Evolutionary conservation across 2,797 vertebrate genomes (phyloP).

Genomic region (Atherinosoma microstoma): DNA sequence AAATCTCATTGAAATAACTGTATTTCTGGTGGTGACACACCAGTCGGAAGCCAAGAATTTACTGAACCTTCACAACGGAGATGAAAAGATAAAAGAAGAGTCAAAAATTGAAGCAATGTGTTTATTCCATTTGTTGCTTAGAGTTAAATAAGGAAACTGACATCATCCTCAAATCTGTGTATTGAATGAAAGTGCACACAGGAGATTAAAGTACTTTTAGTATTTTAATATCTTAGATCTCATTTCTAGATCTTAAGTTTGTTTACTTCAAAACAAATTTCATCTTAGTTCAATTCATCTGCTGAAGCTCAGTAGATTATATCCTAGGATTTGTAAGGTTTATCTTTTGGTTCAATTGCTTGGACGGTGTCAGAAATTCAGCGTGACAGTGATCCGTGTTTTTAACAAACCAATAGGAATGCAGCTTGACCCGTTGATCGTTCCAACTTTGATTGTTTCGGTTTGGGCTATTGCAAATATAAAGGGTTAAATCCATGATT

Average conservation of each 20-base stretch:
- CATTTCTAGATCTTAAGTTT: not conserved
- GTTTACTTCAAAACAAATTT: too few relatives aligned
- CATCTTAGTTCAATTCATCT: not conserved
- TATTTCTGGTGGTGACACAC: slow-evolving; percentile 34
- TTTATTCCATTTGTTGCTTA: not conserved
- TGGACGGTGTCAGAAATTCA: not conserved
- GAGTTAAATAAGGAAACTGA: too few relatives aligned
- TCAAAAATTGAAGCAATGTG: not conserved
- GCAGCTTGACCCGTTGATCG: not conserved
- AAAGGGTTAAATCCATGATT: not conserved
- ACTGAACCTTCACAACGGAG: slow-evolving; percentile 14
- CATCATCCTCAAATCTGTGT: not conserved
- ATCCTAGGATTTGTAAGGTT: not conserved
- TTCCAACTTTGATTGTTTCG: not conserved
- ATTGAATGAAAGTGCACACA: not conserved
- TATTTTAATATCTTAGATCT: not conserved
- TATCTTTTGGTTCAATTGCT: not conserved
- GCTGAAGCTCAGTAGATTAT: not conserved
- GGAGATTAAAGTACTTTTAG: not conserved
- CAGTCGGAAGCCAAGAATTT: slow-evolving; percentile 24
- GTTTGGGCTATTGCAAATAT: not conserved
- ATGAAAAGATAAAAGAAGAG: slow-evolving; percentile 18
- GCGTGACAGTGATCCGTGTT: not conserved
- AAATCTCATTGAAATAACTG: slow-evolving; percentile 12
- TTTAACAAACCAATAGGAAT: not conserved